These are phyloP conservation scores for Euproctis similis DNA, from an alignment of 2,888 invertebrate species.

Conservation along the genomic window DNA sequence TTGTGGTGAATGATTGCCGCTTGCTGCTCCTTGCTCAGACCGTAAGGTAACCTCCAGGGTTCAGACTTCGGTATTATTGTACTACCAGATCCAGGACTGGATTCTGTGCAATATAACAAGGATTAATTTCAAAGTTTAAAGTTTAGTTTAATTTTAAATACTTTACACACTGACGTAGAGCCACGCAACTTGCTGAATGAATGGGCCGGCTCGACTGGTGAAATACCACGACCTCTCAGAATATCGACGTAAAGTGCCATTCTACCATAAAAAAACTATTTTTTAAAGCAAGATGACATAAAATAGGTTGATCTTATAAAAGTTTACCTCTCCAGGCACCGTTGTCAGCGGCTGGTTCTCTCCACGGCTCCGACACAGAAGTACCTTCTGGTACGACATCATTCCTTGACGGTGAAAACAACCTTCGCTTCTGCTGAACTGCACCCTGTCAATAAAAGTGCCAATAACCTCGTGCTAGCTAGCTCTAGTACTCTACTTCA, in stretches of 20 bases:
- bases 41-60: constrained; percentile 47
- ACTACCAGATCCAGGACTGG: constrained; percentile 10
- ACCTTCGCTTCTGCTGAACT: constrained; percentile 8
- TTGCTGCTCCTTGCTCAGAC: constrained; percentile 40
- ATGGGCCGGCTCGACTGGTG: no score
- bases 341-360: constrained; percentile 23
- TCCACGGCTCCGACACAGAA: constrained; percentile 37
- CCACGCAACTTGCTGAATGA: no score
- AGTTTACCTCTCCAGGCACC: constrained; percentile 20
- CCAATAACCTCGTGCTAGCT: no score
- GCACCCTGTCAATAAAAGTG: neutral
- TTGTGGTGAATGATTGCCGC: constrained; percentile 77
- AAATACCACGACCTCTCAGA: no score
- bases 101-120: constrained; percentile 10
- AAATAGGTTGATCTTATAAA: no score
- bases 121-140: neutral
- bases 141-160: no score
- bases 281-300: no score
- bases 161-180: no score
- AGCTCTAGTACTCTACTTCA: no score
- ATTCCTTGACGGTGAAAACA: constrained; percentile 42
- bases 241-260: no score
- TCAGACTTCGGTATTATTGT: constrained; percentile 33
- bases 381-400: constrained; percentile 47
- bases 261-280: no score